Base-by-base conservation (phyloP, 2,888 invertebrate species). In the Lasius platythorax region DNA sequence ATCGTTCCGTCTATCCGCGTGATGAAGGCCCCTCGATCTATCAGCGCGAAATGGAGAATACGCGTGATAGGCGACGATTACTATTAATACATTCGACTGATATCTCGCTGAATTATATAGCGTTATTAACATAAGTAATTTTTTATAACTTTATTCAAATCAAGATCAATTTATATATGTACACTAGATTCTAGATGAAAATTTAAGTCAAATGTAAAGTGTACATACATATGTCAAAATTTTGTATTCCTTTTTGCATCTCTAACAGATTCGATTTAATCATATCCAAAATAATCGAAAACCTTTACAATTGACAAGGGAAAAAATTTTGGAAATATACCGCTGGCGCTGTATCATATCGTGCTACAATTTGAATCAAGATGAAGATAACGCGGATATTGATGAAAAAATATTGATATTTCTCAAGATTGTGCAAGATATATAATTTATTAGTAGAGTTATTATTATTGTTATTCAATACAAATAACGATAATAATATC, bases 21-120 rank as follows among this genome's bases (percentile, higher is more conserved):
- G 58, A 70, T 58, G 37, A 81, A 61, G 79, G 46, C 46, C 72
- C 72, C 37, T 61, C 79, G 72, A 61, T 23, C 15, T 70, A 58
- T 70, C 58, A 15, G 68, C 40, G 56, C 70, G 58, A 79, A 70
- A 72, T 61, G 43, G 8, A 43, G 56, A 70, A 70, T 15, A 61
- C 30, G 68, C n/a, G 56, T 68, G 68, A 68, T 3, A 33, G 23
- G 12, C 33, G 43, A 33, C 46, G 33, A 70, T 79, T 70, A 70
- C 43, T 33, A 15, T 76, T 53, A 70, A 68, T 43, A 78, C 15
- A 12, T 61, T 61, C 43, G 23, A 66, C 40, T 11, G 30, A 6
- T 12, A 78, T 40, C 28, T 61, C 23, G 58, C 8, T 9, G 33
- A 1, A 23, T 2, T 23, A 3, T 23, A 8, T 23, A 8, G 2